Evolutionary conservation across 2,113 vertebrate species (phyloP).

Genomic region (Dromiciops gliroides): DNA sequence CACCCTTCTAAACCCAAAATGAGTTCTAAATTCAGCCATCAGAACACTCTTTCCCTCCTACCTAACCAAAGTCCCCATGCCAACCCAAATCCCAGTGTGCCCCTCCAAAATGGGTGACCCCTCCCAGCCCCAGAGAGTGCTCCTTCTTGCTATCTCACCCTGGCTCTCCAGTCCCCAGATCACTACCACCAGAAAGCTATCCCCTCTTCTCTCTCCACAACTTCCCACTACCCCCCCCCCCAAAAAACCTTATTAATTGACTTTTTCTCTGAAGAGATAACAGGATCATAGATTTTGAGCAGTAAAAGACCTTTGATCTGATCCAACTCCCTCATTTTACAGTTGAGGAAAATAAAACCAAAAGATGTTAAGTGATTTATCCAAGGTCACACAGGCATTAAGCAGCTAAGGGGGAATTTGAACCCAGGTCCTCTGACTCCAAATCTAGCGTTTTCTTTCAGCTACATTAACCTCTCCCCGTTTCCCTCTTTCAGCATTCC

Average conservation of each 20-base stretch:
- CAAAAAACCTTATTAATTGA: not conserved
- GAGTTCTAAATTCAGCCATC: constrained; percentile 42
- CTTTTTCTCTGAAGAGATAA: not conserved
- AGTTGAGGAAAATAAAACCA: not conserved
- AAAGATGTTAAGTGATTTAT: not conserved
- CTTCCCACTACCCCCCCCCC: not conserved
- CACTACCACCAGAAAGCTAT: fast-evolving
- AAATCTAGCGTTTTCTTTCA: not conserved
- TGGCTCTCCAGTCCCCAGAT: not conserved
- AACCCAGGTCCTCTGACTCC: not conserved
- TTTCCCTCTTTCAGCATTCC: not conserved
- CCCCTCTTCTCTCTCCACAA: not conserved
- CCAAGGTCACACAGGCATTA: not conserved
- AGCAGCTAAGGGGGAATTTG: not conserved
- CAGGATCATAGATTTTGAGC: not conserved
- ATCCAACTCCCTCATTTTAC: not conserved
- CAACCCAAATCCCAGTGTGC: not conserved
- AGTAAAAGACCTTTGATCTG: not conserved
- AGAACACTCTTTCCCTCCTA: not conserved
- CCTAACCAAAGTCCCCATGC: not conserved
- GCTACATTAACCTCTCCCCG: not conserved
- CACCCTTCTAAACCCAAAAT: not conserved
- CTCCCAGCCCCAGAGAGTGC: not conserved
- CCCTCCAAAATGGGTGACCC: not conserved
- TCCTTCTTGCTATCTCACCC: not conserved